These are phyloP conservation scores for Hybognathus amarus DNA, from an alignment of 2,797 vertebrate species.

Conservation along the genomic window DNA sequence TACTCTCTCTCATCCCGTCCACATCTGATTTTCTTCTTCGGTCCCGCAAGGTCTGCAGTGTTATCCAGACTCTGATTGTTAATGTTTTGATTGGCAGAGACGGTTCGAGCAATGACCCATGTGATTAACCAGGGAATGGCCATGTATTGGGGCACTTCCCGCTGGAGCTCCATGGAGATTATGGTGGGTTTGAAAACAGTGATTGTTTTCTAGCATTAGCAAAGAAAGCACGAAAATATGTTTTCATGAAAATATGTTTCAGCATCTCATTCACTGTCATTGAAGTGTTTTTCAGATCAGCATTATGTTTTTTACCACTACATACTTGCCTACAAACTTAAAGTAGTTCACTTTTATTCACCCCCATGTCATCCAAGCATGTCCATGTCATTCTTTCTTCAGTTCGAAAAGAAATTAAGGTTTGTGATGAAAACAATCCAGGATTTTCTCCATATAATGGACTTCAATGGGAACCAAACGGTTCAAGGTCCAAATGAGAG, in stretches of 20 bases:
- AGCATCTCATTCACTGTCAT: neutral
- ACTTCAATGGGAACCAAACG: no score
- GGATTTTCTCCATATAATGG: no score
- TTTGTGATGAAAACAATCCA: no score
- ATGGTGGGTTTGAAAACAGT: conserved; percentile 75
- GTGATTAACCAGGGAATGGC: conserved; percentile 93
- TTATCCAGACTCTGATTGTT: conserved; percentile 25
- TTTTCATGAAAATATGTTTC: neutral
- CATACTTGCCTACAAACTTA: neutral
- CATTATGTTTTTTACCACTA: neutral
- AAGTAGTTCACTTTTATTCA: no score
- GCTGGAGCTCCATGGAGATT: conserved; percentile 92
- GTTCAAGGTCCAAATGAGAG: no score
- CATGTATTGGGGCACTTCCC: conserved; percentile 91
- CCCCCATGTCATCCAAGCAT: no score
- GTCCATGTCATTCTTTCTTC: no score
- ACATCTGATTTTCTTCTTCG: conserved; percentile 4
- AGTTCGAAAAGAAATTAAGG: no score
- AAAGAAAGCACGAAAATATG: neutral
- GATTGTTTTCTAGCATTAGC: neutral
- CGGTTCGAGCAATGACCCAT: conserved; percentile 88
- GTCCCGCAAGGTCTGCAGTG: conserved; percentile 10
- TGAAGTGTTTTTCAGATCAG: neutral
- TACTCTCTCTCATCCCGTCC: conserved; percentile 22
- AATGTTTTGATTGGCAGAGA: conserved; percentile 75